Evolutionary conservation across 2,797 vertebrate species (phyloP).

Genomic region (Galagoides demidoff): DNA sequence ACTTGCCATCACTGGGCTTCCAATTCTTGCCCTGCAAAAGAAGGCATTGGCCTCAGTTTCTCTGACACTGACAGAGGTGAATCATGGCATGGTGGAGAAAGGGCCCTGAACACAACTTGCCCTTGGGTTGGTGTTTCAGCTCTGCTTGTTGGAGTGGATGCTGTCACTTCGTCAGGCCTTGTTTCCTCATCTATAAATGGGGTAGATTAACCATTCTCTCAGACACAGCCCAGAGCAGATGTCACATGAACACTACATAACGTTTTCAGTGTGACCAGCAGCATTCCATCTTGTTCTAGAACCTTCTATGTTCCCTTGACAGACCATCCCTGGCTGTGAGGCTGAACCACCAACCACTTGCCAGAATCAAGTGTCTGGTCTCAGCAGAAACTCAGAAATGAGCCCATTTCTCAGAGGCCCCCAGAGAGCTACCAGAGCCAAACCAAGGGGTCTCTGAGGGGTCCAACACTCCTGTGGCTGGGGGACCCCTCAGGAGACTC

Average conservation of each 20-base stretch:
- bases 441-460: neutral
- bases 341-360: neutral
- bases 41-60: neutral
- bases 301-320: neutral
- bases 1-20: neutral
- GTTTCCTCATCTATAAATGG: neutral
- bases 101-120: too few species aligned
- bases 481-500: neutral
- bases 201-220: neutral
- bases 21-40: neutral
- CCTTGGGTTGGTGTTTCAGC: neutral
- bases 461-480: neutral
- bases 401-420: neutral
- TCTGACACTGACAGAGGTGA: neutral
- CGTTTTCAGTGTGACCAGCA: neutral
- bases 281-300: neutral
- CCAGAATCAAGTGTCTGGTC: neutral
- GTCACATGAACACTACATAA: accelerated
- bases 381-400: neutral
- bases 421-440: neutral
- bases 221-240: neutral
- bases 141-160: neutral
- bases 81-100: accelerated
- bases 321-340: neutral
- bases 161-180: neutral